Evolutionary conservation across 2,888 invertebrate species (phyloP).

Genomic region (Kryphioiulus occultus): DNA sequence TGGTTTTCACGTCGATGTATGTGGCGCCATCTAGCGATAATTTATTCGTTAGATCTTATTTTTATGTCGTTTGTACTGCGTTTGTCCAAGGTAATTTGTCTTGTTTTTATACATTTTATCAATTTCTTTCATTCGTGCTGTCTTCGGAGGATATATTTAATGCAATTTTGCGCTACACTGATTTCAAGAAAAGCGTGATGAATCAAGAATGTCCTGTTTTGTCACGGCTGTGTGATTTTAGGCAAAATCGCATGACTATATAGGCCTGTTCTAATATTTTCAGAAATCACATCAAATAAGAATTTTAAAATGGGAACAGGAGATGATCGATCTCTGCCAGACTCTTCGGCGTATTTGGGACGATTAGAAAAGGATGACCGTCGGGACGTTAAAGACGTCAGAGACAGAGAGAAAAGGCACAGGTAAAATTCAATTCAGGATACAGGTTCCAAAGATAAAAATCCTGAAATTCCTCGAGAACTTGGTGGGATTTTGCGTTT

Average conservation of each 20-base stretch:
- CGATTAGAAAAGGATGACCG: slow-evolving; percentile 42
- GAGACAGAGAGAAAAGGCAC: slow-evolving; percentile 48
- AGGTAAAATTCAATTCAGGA: slow-evolving; percentile 35
- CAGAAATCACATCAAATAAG: neutral
- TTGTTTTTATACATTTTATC: neutral
- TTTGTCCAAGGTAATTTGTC: neutral
- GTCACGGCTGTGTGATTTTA: neutral
- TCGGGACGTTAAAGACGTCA: neutral
- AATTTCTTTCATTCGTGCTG: neutral
- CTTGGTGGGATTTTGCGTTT: too few species aligned
- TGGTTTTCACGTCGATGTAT: too few species aligned
- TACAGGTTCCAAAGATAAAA: neutral
- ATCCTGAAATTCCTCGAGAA: too few species aligned
- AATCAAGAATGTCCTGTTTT: neutral
- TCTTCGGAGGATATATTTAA: neutral
- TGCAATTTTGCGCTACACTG: neutral
- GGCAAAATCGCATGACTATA: neutral
- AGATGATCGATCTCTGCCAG: slow-evolving; percentile 20
- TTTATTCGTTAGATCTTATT: neutral
- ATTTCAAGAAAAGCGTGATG: neutral
- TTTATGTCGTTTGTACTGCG: neutral
- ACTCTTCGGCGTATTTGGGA: slow-evolving; percentile 42
- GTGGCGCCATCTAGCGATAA: neutral
- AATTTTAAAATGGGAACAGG: slow-evolving; percentile 9
- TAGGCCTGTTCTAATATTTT: neutral